phyloP scores from a whole-genome alignment of 2,113 vertebrate species.

The Strix uralensis region DNA sequence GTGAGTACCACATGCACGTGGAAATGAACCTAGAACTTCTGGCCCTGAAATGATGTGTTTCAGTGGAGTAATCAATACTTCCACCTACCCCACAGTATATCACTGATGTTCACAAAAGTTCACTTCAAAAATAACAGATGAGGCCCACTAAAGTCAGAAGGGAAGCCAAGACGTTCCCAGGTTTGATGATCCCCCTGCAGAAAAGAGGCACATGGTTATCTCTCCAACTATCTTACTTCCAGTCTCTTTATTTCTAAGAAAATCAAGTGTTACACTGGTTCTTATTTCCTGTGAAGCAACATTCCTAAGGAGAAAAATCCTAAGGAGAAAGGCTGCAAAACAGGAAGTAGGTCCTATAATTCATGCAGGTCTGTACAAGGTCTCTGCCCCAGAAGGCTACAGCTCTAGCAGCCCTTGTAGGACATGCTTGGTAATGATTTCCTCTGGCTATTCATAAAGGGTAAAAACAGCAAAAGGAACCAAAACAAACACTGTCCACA shows the following conservation, averaged over 20 bases:
- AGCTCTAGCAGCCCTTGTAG: neutral
- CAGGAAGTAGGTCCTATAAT: fast-evolving
- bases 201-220: neutral
- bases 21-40: neutral
- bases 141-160: neutral
- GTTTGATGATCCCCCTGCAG: neutral
- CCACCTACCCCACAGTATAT: neutral
- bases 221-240: neutral
- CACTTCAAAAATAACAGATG: neutral
- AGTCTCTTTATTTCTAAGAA: neutral
- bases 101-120: neutral
- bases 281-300: neutral
- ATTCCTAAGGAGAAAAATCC: neutral
- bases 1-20: neutral
- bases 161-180: neutral
- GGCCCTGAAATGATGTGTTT: neutral
- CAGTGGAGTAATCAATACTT: neutral
- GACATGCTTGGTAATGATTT: neutral
- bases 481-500: neutral
- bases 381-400: neutral
- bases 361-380: fast-evolving
- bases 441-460: neutral
- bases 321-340: neutral
- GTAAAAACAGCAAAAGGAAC: neutral
- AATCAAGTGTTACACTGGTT: neutral